Evolutionary conservation across 2,113 vertebrate genomes (phyloP).

Genomic region (Microtus montanus): DNA sequence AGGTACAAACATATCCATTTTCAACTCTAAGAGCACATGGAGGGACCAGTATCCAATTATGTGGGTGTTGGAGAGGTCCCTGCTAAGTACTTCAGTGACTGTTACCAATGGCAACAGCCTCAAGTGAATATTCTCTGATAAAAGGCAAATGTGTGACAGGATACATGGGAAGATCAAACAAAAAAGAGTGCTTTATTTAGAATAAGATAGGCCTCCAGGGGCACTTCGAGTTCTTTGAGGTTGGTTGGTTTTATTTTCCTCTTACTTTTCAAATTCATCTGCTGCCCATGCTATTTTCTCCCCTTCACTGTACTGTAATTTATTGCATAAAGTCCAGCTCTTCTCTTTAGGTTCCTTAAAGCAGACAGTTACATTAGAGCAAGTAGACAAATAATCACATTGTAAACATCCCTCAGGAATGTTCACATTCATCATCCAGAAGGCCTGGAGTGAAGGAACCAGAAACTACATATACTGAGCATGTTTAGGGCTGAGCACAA

Average conservation of each 20-base stretch:
- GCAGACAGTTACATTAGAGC: neutral
- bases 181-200: neutral
- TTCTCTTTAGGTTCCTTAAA: conserved; percentile 32
- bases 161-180: neutral
- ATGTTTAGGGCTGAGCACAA: neutral
- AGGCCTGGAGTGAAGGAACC: neutral
- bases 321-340: conserved; percentile 34
- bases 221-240: neutral
- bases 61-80: neutral
- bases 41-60: fast-evolving
- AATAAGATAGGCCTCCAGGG: neutral
- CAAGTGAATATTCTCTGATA: neutral
- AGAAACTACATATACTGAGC: neutral
- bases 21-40: neutral
- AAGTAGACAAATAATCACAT: conserved; percentile 46
- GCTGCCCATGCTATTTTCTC: neutral
- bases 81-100: neutral
- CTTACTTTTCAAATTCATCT: conserved; percentile 18
- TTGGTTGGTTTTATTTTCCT: neutral
- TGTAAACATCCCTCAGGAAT: conserved; percentile 17
- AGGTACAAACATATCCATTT: neutral
- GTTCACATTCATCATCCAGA: conserved; percentile 12
- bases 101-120: neutral
- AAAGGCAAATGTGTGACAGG: neutral
- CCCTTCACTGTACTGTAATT: neutral